Evolutionary conservation across 1,140 invertebrate genomes (phyloP).

Genomic region (Magallana angulata): DNA sequence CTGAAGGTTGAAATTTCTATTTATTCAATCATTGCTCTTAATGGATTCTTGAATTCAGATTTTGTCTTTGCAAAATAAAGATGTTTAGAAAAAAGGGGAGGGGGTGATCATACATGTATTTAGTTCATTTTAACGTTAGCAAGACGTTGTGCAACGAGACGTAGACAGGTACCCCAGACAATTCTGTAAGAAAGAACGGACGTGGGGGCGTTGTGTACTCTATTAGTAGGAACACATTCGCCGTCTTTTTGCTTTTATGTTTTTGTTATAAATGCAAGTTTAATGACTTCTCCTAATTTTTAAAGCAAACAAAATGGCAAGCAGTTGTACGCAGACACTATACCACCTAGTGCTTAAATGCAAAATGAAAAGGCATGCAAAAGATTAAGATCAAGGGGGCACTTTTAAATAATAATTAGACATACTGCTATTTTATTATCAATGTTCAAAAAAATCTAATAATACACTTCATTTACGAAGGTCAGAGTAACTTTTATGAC

Average conservation of each 20-base stretch:
- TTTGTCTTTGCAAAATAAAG: background rate
- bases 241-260: no score
- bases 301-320: background rate
- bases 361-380: background rate
- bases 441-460: background rate
- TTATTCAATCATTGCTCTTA: background rate
- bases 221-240: no score
- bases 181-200: no score
- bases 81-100: background rate
- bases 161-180: no score
- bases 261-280: no score
- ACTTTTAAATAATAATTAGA: background rate
- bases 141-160: no score
- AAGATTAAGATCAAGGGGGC: background rate
- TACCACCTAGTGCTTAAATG: background rate
- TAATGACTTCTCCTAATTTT: background rate
- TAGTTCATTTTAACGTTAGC: background rate
- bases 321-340: background rate
- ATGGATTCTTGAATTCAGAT: background rate
- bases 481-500: background rate
- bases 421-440: slow-evolving; percentile 8
- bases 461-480: background rate
- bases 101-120: no score
- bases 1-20: background rate
- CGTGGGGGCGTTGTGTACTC: no score